These are phyloP conservation scores for Lycaon pictus DNA, from an alignment of 2,113 vertebrate genomes.

Conservation along the genomic window DNA sequence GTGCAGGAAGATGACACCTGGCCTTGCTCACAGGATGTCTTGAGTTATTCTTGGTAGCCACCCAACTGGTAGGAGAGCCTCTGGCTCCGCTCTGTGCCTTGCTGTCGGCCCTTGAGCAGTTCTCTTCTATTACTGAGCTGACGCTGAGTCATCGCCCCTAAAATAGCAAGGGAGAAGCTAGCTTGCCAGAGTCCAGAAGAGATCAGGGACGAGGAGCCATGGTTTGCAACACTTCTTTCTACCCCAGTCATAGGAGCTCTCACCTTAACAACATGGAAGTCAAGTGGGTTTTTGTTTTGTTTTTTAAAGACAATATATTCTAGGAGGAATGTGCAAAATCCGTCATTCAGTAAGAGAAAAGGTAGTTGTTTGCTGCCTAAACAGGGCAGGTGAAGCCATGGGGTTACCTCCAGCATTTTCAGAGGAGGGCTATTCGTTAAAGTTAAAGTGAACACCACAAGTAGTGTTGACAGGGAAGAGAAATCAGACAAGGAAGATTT, in stretches of 20 bases:
- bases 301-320: neutral
- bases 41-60: neutral
- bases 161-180: conserved; percentile 82
- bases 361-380: neutral
- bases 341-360: neutral
- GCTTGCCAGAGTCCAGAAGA: conserved; percentile 69
- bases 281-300: neutral
- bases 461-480: neutral
- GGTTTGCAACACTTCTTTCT: conserved; percentile 23
- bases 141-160: conserved; percentile 80
- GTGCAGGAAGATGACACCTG: neutral
- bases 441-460: neutral
- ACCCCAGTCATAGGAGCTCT: neutral
- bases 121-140: conserved; percentile 41
- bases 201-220: conserved; percentile 53
- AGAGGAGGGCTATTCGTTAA: neutral
- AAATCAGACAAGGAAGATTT: neutral
- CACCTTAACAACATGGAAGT: neutral
- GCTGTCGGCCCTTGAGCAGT: conserved; percentile 47
- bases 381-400: neutral
- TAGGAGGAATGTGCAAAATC: neutral
- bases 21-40: neutral
- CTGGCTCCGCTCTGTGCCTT: conserved; percentile 42
- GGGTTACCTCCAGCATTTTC: neutral
- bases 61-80: neutral